Evolutionary conservation across 2,113 vertebrate species (phyloP).

Genomic region (Monopterus albus): DNA sequence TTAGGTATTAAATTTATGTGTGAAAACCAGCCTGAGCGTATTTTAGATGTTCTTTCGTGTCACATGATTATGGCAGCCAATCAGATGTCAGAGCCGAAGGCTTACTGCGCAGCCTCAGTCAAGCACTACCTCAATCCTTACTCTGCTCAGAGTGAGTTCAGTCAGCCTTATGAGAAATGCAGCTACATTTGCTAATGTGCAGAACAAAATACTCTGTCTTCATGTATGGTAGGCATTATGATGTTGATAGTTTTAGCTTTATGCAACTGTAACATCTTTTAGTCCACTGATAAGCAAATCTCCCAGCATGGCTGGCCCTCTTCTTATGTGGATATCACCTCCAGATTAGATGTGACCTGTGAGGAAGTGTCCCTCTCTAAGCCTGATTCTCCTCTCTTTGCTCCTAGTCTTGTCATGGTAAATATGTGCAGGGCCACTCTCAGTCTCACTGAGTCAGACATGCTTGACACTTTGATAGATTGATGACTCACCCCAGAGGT

Average conservation of each 20-base stretch:
- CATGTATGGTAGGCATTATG: background rate
- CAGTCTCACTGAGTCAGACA: slow-evolving; percentile 83
- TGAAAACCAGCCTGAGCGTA: too few relatives aligned
- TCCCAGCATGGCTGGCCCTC: too few relatives aligned
- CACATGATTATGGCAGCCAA: too few relatives aligned
- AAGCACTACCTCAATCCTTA: too few relatives aligned
- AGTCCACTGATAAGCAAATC: background rate
- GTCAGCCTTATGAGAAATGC: background rate
- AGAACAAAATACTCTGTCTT: too few relatives aligned
- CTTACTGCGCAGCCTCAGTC: too few relatives aligned
- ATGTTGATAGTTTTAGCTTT: background rate
- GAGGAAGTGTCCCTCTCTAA: background rate
- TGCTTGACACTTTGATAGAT: slow-evolving; percentile 83
- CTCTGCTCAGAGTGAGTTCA: too few relatives aligned
- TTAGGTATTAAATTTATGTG: too few relatives aligned
- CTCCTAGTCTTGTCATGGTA: background rate
- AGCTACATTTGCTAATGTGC: background rate
- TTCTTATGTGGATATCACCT: background rate
- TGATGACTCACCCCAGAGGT: slow-evolving; percentile 89
- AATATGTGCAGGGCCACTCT: slow-evolving; percentile 18
- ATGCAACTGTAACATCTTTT: background rate
- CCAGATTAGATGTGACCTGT: background rate
- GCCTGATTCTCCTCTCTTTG: background rate
- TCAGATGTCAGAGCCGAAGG: too few relatives aligned
- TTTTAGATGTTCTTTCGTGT: too few relatives aligned